Evolutionary conservation across 2,797 vertebrate species (phyloP).

Genomic region (Diglossa cyanea): DNA sequence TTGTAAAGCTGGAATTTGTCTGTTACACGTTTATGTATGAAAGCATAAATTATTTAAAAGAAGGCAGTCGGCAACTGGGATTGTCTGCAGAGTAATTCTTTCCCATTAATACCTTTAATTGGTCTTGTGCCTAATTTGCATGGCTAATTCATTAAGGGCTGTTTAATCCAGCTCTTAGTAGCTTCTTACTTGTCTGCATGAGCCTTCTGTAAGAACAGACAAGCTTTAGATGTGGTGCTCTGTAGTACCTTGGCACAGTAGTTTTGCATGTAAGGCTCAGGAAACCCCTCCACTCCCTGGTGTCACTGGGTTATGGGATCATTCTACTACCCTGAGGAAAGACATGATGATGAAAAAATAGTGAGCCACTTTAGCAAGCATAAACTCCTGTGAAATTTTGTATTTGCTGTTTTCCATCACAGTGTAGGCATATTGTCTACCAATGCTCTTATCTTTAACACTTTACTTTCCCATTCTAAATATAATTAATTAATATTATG

Average conservation of each 20-base stretch:
- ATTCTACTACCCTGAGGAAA: background rate
- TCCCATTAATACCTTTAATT: background rate
- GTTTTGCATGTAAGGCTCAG: background rate
- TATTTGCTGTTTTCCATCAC: background rate
- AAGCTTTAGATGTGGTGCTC: background rate
- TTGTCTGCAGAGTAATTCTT: background rate
- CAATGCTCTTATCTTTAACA: background rate
- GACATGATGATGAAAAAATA: background rate
- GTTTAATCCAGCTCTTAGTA: background rate
- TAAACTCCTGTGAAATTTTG: background rate
- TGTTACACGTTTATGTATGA: background rate
- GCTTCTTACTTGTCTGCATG: background rate
- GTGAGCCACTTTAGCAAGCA: background rate
- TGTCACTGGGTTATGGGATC: background rate
- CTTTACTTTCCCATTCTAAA: background rate
- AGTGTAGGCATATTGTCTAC: background rate
- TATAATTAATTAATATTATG: background rate
- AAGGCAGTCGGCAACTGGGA: background rate
- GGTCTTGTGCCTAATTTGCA: background rate
- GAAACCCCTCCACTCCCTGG: background rate
- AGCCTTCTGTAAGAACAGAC: background rate
- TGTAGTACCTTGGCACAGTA: accelerated
- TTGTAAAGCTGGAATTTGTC: background rate
- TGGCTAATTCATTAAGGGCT: background rate
- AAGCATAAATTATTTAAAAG: background rate